phyloP scores from a whole-genome alignment of 1,140 invertebrate species.

The Anthonomus grandis region DNA sequence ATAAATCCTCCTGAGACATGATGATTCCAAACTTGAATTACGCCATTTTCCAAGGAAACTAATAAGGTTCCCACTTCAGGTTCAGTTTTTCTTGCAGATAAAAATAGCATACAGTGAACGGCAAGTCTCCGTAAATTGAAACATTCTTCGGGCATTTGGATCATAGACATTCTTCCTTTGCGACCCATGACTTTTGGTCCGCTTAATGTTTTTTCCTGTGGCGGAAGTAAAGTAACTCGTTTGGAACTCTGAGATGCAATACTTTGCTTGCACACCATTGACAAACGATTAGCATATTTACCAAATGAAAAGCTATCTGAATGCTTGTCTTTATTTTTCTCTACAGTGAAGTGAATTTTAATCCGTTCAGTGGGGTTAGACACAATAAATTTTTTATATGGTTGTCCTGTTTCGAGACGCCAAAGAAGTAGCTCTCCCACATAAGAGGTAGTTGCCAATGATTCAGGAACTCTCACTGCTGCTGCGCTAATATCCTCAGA shows the following conservation, averaged over 20 bases:
- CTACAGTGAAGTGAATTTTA: slow-evolving; percentile 41
- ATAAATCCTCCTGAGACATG: slow-evolving; percentile 64
- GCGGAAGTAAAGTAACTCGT: background rate
- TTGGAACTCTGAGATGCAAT: background rate
- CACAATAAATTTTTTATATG: slow-evolving; percentile 44
- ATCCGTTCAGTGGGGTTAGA: slow-evolving; percentile 42
- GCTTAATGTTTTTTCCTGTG: slow-evolving; percentile 5
- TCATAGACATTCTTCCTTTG: slow-evolving; percentile 28
- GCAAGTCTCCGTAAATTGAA: slow-evolving; percentile 37
- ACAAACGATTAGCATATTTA: no score
- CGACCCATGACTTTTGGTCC: slow-evolving; percentile 10
- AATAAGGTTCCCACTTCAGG: slow-evolving; percentile 56
- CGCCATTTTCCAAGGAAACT: slow-evolving; percentile 63
- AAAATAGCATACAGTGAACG: slow-evolving; percentile 41
- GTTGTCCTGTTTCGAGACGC: slow-evolving; percentile 49
- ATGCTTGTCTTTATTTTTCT: slow-evolving; percentile 23
- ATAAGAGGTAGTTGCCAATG: slow-evolving; percentile 64
- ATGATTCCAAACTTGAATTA: slow-evolving; percentile 69
- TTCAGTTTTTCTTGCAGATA: slow-evolving; percentile 37
- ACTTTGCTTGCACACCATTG: no score
- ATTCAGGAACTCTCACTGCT: slow-evolving; percentile 58
- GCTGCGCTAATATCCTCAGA: slow-evolving; percentile 68
- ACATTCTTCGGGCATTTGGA: slow-evolving; percentile 35
- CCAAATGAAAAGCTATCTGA: no score
- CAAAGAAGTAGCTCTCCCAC: slow-evolving; percentile 77